Evolutionary conservation across 2,888 invertebrate species (phyloP).

Genomic region (Darwinula stevensoni): DNA sequence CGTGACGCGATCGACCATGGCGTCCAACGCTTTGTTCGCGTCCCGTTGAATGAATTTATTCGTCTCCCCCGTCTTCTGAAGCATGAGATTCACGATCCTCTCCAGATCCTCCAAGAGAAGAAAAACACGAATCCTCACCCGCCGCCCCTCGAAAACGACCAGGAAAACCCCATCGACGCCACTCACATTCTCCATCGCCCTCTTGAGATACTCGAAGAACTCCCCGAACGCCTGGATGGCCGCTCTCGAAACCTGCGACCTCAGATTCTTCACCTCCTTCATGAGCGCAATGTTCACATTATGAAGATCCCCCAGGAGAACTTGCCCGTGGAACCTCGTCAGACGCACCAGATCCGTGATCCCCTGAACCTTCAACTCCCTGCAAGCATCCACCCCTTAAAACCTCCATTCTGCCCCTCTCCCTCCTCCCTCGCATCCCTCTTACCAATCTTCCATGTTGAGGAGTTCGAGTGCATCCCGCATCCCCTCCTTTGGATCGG

Average conservation of each 20-base stretch:
- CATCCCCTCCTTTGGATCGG: no score
- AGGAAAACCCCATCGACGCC: no score
- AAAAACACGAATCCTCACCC: no score
- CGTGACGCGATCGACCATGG: constrained; percentile 45
- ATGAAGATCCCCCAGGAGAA: constrained; percentile 29
- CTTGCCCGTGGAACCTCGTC: constrained; percentile 30
- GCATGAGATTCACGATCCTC: constrained; percentile 42
- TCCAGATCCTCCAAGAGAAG: constrained; percentile 37
- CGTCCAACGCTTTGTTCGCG: constrained; percentile 46
- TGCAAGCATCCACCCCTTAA: constrained; percentile 13
- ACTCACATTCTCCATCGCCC: constrained; percentile 28
- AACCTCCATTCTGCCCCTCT: no score
- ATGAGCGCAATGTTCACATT: constrained; percentile 29
- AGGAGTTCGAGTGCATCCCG: no score
- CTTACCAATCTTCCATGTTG: no score
- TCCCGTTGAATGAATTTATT: constrained; percentile 75
- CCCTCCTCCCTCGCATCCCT: no score
- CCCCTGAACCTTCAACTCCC: constrained; percentile 44
- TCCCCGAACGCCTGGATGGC: constrained; percentile 57
- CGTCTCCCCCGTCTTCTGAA: constrained; percentile 72
- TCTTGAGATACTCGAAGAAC: constrained; percentile 28
- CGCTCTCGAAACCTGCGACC: constrained; percentile 69
- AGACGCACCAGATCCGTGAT: constrained; percentile 34
- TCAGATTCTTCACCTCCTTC: constrained; percentile 50
- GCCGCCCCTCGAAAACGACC: no score